Conservation (phyloP, 2,797 vertebrate species). For the Lindbergichthys nudifrons region DNA sequence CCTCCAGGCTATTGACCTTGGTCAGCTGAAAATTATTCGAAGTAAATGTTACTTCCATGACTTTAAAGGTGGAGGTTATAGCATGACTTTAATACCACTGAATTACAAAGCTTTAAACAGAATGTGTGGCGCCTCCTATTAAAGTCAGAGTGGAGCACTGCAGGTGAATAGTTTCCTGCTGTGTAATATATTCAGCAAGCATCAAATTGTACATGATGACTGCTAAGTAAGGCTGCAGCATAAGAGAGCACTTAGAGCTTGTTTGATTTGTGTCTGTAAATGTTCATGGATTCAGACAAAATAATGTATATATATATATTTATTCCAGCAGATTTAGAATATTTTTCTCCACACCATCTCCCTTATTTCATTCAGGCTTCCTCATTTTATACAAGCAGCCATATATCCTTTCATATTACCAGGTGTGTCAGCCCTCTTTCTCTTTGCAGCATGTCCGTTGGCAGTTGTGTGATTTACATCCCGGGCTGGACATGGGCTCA, state of each 20-base stretch:
- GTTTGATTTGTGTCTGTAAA: no score
- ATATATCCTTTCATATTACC: conserved; percentile 74
- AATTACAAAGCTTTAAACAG: conserved; percentile 12
- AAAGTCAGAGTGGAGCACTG: conserved; percentile 9
- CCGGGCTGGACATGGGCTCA: conserved; percentile 82
- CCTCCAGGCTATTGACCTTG: conserved; percentile 9
- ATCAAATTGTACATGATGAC: neutral
- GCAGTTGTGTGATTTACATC: conserved; percentile 72
- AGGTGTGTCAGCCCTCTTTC: conserved; percentile 86
- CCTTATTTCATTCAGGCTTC: neutral
- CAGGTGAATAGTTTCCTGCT: conserved; percentile 15
- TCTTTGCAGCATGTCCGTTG: conserved; percentile 87
- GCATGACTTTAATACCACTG: neutral
- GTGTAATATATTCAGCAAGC: neutral
- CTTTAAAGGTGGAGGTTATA: neutral
- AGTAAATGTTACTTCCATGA: neutral
- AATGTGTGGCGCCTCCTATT: neutral
- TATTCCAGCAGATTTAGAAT: neutral
- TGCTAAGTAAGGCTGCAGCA: neutral
- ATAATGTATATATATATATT: neutral
- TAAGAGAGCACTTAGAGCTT: neutral
- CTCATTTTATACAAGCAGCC: neutral
- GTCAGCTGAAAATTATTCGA: neutral
- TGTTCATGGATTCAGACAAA: neutral
- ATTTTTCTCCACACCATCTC: neutral